phyloP scores from a whole-genome alignment of 92 coral and sea anemone genomes.

The Galaxea fascicularis region DNA sequence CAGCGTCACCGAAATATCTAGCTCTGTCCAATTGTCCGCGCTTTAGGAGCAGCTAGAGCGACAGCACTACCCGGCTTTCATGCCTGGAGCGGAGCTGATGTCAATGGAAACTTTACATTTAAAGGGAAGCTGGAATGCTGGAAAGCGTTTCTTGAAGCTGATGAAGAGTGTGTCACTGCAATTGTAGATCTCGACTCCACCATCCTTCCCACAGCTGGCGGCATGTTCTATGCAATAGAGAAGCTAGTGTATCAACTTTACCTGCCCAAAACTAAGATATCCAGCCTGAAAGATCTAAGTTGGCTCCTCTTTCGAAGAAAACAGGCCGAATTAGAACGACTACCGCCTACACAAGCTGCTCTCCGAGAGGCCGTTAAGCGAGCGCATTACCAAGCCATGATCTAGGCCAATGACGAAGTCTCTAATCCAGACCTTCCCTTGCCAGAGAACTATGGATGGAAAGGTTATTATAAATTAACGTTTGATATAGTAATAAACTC shows the following conservation, averaged over 20 bases:
- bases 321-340: constrained; percentile 62
- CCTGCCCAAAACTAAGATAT: constrained; percentile 23
- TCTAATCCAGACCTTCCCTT: constrained; percentile 51
- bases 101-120: constrained; percentile 52
- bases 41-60: constrained; percentile 53
- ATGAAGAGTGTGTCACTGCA: constrained; percentile 43
- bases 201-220: constrained; percentile 31
- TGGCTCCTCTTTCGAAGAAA: constrained; percentile 50
- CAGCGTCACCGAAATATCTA: constrained; percentile 53
- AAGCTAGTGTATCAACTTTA: constrained; percentile 41
- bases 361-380: constrained; percentile 49
- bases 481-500: constrained; percentile 34
- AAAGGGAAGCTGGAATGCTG: constrained; percentile 67
- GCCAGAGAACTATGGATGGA: constrained; percentile 62
- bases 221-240: constrained; percentile 44
- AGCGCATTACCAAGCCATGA: constrained; percentile 53
- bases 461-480: constrained; percentile 27
- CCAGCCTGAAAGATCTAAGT: constrained; percentile 39
- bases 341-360: constrained; percentile 68
- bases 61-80: constrained; percentile 60
- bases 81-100: constrained; percentile 59
- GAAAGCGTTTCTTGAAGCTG: constrained; percentile 39
- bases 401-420: constrained; percentile 46
- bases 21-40: constrained; percentile 49
- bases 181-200: constrained; percentile 46